Evolutionary conservation across 2,113 vertebrate genomes (phyloP).

Genomic region (Oceanites oceanicus): DNA sequence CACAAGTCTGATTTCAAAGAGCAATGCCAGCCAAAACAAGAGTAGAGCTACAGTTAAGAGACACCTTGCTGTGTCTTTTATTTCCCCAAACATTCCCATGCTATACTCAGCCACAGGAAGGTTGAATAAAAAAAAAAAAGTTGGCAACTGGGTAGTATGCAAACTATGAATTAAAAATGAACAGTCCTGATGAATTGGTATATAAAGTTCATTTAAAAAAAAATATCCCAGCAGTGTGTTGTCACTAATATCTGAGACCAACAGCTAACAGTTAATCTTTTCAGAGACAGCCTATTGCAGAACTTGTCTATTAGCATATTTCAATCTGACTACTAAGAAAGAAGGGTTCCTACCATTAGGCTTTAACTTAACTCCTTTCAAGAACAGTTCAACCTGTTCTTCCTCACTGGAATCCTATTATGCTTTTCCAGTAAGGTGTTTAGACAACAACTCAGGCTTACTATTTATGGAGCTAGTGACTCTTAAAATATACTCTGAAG

Average conservation of each 20-base stretch:
- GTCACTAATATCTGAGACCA: background rate
- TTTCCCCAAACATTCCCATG: background rate
- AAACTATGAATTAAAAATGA: background rate
- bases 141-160: background rate
- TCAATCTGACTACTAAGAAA: background rate
- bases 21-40: background rate
- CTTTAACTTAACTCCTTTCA: background rate
- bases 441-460: background rate
- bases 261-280: background rate
- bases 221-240: background rate
- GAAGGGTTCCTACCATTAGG: background rate
- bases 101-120: background rate
- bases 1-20: background rate
- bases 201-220: background rate
- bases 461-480: slow-evolving; percentile 45
- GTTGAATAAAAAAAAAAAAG: background rate
- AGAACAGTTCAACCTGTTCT: slow-evolving; percentile 25
- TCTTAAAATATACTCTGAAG: slow-evolving; percentile 40
- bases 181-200: background rate
- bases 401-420: slow-evolving; percentile 46
- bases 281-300: background rate
- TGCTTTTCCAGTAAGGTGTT: slow-evolving; percentile 54
- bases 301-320: background rate
- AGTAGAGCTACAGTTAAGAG: background rate
- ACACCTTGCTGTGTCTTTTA: background rate